phyloP scores from a whole-genome alignment of 2,797 vertebrate species.

The Hypotaenidia philippensis region DNA sequence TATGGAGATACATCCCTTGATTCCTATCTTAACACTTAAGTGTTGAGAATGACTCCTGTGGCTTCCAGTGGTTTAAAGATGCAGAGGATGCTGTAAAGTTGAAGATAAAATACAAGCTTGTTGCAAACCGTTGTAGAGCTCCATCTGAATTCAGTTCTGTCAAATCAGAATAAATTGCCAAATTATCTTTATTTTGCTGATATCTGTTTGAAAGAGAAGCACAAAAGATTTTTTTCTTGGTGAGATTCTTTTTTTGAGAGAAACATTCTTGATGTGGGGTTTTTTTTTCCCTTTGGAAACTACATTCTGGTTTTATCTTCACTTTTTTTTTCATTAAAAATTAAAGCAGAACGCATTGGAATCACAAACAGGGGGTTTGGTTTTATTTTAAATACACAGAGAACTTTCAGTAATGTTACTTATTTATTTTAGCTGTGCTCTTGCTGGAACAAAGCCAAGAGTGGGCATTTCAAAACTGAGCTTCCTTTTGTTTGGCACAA shows the following conservation, averaged over 20 bases:
- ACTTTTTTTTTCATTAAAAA: background rate
- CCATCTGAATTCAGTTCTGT: background rate
- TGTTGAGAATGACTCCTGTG: background rate
- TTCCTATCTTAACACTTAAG: background rate
- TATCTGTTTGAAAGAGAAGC: background rate
- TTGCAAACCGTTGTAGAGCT: background rate
- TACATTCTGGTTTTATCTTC: background rate
- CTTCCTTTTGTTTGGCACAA: slow-evolving; percentile 2
- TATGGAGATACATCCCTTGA: background rate
- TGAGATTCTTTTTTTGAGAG: background rate
- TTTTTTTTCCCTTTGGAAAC: background rate
- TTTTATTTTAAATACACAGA: background rate
- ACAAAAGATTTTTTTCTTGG: background rate
- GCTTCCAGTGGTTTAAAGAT: background rate
- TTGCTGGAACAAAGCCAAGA: background rate
- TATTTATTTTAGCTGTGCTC: background rate
- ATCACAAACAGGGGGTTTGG: background rate
- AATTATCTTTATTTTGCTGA: background rate
- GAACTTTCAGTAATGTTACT: background rate
- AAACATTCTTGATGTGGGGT: background rate
- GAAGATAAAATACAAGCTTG: background rate
- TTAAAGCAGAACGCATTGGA: background rate
- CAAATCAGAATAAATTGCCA: background rate
- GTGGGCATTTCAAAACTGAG: background rate
- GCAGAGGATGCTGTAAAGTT: background rate